A percentile compares a stretch with the other conserved stretches of the same genome.
These are phyloP conservation scores for Polyergus mexicanus DNA, from an alignment of 1,140 invertebrate species.

Conservation along the genomic window DNA sequence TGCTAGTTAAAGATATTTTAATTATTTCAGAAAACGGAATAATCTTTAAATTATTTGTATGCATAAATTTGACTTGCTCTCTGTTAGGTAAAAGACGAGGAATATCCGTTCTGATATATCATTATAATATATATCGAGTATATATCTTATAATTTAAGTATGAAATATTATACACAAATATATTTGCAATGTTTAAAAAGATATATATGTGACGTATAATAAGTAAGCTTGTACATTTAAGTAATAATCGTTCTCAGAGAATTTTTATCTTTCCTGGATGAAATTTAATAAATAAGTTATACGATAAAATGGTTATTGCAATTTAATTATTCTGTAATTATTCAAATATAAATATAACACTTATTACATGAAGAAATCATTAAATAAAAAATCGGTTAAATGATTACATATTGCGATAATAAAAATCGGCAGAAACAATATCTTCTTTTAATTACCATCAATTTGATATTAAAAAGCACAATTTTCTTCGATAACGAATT, in stretches of 20 bases:
- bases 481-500: constrained; percentile 9
- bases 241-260: neutral
- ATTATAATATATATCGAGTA: constrained; percentile 3
- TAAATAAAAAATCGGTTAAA: neutral
- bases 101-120: constrained; percentile 34
- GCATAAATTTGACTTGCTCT: neutral
- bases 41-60: constrained; percentile 22
- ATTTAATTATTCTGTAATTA: constrained; percentile 2
- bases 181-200: constrained; percentile 27
- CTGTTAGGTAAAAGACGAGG: constrained; percentile 19
- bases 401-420: neutral
- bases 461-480: neutral
- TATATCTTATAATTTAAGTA: constrained; percentile 22
- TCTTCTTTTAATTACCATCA: neutral
- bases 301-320: neutral
- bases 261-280: neutral
- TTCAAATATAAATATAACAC: neutral
- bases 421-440: neutral
- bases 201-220: constrained; percentile 23
- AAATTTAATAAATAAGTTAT: constrained; percentile 16
- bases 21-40: neutral
- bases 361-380: neutral
- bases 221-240: neutral
- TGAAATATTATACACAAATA: neutral
- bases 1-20: neutral